Evolutionary conservation across 2,113 vertebrate genomes (phyloP), one percentile per base, ranked within the genome.

Genomic region (Caranx ignobilis): DNA sequence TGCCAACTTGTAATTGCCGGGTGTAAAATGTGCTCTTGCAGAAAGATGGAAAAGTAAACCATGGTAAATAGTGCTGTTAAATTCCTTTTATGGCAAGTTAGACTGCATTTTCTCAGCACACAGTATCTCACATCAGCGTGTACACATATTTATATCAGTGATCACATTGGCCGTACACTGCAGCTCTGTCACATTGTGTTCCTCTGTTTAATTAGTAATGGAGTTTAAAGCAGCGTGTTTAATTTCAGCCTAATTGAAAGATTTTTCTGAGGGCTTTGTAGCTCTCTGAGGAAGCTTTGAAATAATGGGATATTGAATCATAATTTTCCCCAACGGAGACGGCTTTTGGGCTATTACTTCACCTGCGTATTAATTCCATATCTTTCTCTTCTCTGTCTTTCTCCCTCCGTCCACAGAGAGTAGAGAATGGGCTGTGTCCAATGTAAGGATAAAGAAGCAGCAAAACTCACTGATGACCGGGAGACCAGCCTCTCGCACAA

Each of bases 351-450:
- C 88, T 74, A 76, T 88, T 82, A 73, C 84, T 83, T 59, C 52
- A 85, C 65, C 63, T 47, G 11, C 13, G 8, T 52, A 0, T 82
- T 91, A 79, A 87, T 90, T 81, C 65, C n/a, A 8, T 78, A 32
- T 77, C 32, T 56, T 11, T 60, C 15, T 77, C 32, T 56, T 77
- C 32, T 56, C 11, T 60, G 11, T 77, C 32, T 56, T 43, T 69
- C 60, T 73, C 78, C 82, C 54, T 70, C 91, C 82, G 50, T 59
- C 50, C 74, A 5, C 92, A 99, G 98, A 97, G 94, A 95, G 95
- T 96, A 97, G 97, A 99, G 97, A 96, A 99, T 99, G 98, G 98
- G 98, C 98, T 99, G 98, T 96, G 98, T 99, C 96, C 98, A 99
- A 99, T 99, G 98, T 95, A 99, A 99, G 97, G 98, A 99, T 93